Percentiles rank a stretch among this genome's conserved stretches.
Evolutionary conservation across 2,888 invertebrate species (phyloP).

Genomic region (Tiphia femorata): DNA sequence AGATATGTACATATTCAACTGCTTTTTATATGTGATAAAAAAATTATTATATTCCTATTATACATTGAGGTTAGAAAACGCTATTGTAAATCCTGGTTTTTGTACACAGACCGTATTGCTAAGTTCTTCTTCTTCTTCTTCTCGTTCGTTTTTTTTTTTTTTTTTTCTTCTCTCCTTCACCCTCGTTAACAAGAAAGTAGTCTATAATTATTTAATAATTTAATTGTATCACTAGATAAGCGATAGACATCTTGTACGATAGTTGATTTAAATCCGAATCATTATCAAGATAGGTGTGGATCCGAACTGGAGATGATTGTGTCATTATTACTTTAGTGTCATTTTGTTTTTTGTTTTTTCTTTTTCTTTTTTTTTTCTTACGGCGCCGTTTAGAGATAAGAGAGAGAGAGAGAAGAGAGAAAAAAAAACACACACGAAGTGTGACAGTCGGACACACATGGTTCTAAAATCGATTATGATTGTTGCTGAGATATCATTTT

Average conservation of each 20-base stretch:
- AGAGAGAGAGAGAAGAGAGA: neutral
- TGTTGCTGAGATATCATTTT: neutral
- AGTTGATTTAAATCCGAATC: conserved; percentile 26
- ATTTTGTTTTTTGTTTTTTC: conserved; percentile 7
- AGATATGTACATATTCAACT: conserved; percentile 66
- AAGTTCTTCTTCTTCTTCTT: conserved; percentile 52
- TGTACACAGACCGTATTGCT: conserved; percentile 65
- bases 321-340: conserved; percentile 24
- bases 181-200: conserved; percentile 56
- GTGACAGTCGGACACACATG: conserved; percentile 1
- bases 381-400: neutral
- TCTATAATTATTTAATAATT: conserved; percentile 66
- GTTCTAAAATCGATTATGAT: neutral
- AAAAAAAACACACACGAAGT: conserved; percentile 3
- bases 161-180: conserved; percentile 44
- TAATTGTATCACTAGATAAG: conserved; percentile 54
- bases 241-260: conserved; percentile 40
- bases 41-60: conserved; percentile 64
- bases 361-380: conserved; percentile 9
- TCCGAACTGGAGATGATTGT: conserved; percentile 29
- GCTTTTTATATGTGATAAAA: conserved; percentile 66
- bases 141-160: conserved; percentile 62
- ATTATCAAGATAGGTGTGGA: conserved; percentile 4
- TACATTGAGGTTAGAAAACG: conserved; percentile 59
- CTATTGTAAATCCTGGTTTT: conserved; percentile 67